Evolutionary conservation across 2,797 vertebrate species (phyloP), one percentile per base, ranked within the genome.

Genomic region (Scolopax rusticola): DNA sequence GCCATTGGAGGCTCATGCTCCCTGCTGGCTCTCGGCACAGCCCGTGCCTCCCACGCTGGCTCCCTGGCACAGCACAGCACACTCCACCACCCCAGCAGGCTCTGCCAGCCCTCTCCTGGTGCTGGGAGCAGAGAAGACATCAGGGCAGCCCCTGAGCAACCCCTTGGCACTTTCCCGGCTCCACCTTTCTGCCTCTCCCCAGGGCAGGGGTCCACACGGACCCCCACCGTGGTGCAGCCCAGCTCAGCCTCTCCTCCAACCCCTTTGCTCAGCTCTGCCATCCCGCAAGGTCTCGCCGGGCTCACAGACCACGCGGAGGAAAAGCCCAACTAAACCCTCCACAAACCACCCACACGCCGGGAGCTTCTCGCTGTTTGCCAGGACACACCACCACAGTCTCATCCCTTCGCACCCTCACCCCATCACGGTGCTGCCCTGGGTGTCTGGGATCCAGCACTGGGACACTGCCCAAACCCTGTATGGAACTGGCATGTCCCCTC

Each of bases 341-440:
- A 0, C 48, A 2, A 14, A 14, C 11, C 38, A 10, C 36, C 33
- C 56, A 36, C 4, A 0, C 1, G 1, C 33, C 2, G 0, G 32
- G 63, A 89, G n/a, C n/a, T 69, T 64, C 91, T 64, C 4, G 1
- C 54, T 10, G 0, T 51, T 65, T 45, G 53, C 36, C 27, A 11
- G 40, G 19, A 54, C 70, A 24, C 9, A 2, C 7, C 6, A 1
- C 23, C 4, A 0, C 5, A 3, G 32, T 32, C 33, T 36, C 68
- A 17, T 3, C 48, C 2, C 1, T 27, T 17, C 36, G n/a, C 32
- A 32, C 40, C 64, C 28, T 27, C 7, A 2, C 15, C 33, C 56
- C 13, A 5, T 11, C 65, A 36, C 1, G 0, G 68, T 24, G 51
- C 11, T 0, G 0, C 4, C 19, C 53, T 0, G 0, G 12, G 28